These are phyloP conservation scores for Eupsilia transversa DNA, from an alignment of 2,888 invertebrate species.

Conservation along the genomic window DNA sequence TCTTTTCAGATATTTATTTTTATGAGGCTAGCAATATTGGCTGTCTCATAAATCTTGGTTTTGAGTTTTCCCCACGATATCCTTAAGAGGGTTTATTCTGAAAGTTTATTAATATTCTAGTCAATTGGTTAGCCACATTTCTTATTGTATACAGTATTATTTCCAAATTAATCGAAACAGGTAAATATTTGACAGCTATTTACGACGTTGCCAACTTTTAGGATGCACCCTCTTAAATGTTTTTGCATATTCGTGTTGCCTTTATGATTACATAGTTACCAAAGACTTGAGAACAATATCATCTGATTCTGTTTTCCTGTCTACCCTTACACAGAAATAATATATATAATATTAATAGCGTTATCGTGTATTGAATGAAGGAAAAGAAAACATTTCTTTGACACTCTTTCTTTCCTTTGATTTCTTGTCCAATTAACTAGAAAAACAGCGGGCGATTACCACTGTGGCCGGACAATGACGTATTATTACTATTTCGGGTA, in stretches of 20 bases:
- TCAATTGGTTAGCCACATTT: too few relatives aligned
- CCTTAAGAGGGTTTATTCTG: too few relatives aligned
- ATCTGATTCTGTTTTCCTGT: slow-evolving; percentile 40
- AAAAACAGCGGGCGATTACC: slow-evolving; percentile 85
- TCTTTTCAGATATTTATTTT: slow-evolving; percentile 7
- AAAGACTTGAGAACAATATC: slow-evolving; percentile 31
- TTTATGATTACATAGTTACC: neutral
- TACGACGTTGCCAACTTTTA: too few relatives aligned
- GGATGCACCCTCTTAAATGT: too few relatives aligned
- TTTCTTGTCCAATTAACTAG: slow-evolving; percentile 88
- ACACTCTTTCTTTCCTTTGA: slow-evolving; percentile 75
- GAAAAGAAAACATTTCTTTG: slow-evolving; percentile 65
- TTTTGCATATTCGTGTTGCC: too few relatives aligned
- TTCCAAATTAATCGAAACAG: too few relatives aligned
- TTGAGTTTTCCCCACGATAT: neutral
- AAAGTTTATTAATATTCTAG: too few relatives aligned
- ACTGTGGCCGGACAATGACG: slow-evolving; percentile 78
- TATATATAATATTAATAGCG: slow-evolving; percentile 55
- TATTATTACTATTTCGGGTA: slow-evolving; percentile 81
- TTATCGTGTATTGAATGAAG: slow-evolving; percentile 47
- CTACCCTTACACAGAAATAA: slow-evolving; percentile 35
- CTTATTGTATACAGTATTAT: too few relatives aligned
- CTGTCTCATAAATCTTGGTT: neutral
- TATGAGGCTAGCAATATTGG: slow-evolving; percentile 2
- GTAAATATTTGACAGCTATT: too few relatives aligned